phyloP scores from a whole-genome alignment of 2,113 vertebrate genomes.

The Sitta europaea region DNA sequence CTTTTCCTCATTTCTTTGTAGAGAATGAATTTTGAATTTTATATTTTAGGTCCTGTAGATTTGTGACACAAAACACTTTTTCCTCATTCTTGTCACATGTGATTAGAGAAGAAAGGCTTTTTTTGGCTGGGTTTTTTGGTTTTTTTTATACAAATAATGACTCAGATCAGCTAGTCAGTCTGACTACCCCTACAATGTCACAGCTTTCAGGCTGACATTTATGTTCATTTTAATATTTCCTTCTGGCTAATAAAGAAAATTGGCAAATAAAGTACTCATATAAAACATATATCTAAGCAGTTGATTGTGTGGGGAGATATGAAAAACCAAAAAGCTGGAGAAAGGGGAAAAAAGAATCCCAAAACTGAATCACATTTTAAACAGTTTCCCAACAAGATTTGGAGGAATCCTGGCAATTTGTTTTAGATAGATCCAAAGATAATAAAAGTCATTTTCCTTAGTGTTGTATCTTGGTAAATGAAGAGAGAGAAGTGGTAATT shows the following conservation, averaged over 20 bases:
- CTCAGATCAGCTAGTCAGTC: neutral
- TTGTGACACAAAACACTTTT: neutral
- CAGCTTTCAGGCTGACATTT: neutral
- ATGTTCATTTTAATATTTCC: neutral
- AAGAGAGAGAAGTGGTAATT: neutral
- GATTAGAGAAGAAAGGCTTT: neutral
- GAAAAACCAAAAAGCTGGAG: neutral
- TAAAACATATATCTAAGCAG: neutral
- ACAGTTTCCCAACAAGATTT: neutral
- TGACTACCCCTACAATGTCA: neutral
- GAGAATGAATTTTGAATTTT: neutral
- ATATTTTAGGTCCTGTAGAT: neutral
- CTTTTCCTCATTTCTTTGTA: neutral
- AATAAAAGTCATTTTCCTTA: neutral
- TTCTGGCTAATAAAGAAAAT: slow-evolving; percentile 1
- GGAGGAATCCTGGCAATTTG: neutral
- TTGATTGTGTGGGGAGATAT: neutral
- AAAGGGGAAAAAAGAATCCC: accelerated
- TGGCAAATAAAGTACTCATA: neutral
- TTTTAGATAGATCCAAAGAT: neutral
- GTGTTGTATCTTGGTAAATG: neutral
- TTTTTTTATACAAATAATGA: neutral
- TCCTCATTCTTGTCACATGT: neutral
- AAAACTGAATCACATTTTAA: neutral
- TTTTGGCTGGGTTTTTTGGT: neutral